These are phyloP conservation scores for Orcinus orca DNA, from an alignment of 2,113 vertebrate genomes.

Conservation along the genomic window DNA sequence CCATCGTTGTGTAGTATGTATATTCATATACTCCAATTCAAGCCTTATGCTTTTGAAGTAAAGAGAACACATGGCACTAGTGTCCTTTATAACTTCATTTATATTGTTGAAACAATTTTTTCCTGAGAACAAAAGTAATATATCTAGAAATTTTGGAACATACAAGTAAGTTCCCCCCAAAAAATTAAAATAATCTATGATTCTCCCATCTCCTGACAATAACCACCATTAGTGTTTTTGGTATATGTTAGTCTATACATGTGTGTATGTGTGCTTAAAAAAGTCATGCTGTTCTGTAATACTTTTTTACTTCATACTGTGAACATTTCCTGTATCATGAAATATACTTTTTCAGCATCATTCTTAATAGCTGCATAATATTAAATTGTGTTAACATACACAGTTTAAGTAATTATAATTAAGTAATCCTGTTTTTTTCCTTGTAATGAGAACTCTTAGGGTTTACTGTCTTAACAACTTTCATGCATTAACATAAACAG, in stretches of 20 bases:
- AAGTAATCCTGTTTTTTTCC: neutral
- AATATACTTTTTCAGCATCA: neutral
- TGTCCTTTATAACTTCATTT: slow-evolving; percentile 6
- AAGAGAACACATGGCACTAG: neutral
- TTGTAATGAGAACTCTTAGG: neutral
- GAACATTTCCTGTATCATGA: neutral
- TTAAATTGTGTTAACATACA: neutral
- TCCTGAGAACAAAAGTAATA: neutral
- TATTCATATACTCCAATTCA: neutral
- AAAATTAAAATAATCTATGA: neutral
- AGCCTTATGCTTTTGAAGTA: neutral
- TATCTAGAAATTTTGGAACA: neutral
- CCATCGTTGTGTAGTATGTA: neutral
- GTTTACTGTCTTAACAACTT: neutral
- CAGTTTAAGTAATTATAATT: neutral
- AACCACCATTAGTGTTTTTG: neutral
- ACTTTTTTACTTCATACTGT: neutral
- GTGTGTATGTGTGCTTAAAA: neutral
- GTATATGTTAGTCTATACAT: neutral
- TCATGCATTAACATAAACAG: neutral
- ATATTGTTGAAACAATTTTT: neutral
- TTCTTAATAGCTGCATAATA: neutral
- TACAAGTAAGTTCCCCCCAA: neutral
- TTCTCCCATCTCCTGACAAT: neutral
- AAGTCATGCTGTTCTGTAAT: neutral